phyloP scores from a whole-genome alignment of 2,888 invertebrate genomes.

The Macrophya alboannulata region DNA sequence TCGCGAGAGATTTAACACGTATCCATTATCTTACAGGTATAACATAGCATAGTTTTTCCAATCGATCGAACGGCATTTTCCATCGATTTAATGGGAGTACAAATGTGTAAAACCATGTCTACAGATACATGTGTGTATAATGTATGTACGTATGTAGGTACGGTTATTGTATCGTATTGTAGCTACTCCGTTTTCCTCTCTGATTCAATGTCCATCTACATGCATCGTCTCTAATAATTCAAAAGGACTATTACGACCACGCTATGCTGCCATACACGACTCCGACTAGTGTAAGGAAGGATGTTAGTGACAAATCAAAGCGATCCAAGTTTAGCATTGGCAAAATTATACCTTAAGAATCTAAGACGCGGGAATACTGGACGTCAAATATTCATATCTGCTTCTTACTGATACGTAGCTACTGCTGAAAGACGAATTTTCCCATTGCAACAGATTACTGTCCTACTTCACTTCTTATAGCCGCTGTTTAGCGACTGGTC shows the following conservation, averaged over 20 bases:
- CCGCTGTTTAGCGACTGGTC: neutral
- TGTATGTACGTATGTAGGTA: neutral
- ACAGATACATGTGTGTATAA: neutral
- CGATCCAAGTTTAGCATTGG: constrained; percentile 20
- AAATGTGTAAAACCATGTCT: neutral
- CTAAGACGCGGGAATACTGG: neutral
- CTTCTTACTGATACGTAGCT: neutral
- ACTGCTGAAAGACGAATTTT: neutral
- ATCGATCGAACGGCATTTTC: neutral
- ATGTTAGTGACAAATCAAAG: constrained; percentile 47
- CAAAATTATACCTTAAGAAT: constrained; percentile 36
- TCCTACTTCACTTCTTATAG: neutral
- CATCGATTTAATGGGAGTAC: neutral
- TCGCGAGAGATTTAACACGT: too few relatives aligned
- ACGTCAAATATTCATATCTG: constrained; percentile 18
- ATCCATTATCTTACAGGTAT: too few relatives aligned
- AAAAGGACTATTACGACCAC: constrained; percentile 48
- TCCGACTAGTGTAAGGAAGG: constrained; percentile 18
- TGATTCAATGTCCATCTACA: constrained; percentile 44
- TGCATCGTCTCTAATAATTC: constrained; percentile 39
- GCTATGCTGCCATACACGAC: constrained; percentile 36
- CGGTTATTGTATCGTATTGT: neutral
- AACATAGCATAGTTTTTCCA: neutral
- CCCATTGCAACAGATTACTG: neutral
- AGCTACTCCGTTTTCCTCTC: constrained; percentile 17